These are phyloP conservation scores for Siphlonurus alternatus DNA, from an alignment of 2,888 invertebrate genomes.

Conservation along the genomic window DNA sequence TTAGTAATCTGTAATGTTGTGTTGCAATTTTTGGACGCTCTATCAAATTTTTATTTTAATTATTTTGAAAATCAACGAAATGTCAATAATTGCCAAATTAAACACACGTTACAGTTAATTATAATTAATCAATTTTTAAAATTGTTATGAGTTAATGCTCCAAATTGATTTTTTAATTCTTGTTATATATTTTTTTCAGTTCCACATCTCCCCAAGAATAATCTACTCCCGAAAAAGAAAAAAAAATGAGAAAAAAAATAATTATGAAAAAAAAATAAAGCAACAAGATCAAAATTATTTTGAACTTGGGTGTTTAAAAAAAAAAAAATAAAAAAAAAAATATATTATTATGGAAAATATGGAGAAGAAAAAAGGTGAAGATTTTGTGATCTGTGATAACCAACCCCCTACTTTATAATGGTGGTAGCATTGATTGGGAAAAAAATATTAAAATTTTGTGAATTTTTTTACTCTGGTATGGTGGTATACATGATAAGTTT, in stretches of 20 bases:
- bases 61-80: too few relatives aligned
- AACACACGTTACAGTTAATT: too few relatives aligned
- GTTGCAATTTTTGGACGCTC: too few relatives aligned
- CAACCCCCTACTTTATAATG: background rate
- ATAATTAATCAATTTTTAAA: too few relatives aligned
- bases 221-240: background rate
- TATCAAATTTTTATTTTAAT: too few relatives aligned
- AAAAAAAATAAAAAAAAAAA: background rate
- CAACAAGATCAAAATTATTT: too few relatives aligned
- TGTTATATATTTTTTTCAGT: too few relatives aligned
- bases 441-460: background rate
- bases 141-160: too few relatives aligned
- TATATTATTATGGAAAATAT: background rate
- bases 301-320: too few relatives aligned
- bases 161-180: too few relatives aligned
- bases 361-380: background rate
- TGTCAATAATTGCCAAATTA: too few relatives aligned
- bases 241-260: background rate
- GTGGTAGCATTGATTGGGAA: background rate
- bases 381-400: background rate
- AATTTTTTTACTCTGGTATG: background rate
- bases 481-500: background rate
- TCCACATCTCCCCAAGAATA: background rate
- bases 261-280: background rate
- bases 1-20: too few relatives aligned